Conservation (phyloP, 2,113 vertebrate species). For the Dendropsophus ebraccatus region DNA sequence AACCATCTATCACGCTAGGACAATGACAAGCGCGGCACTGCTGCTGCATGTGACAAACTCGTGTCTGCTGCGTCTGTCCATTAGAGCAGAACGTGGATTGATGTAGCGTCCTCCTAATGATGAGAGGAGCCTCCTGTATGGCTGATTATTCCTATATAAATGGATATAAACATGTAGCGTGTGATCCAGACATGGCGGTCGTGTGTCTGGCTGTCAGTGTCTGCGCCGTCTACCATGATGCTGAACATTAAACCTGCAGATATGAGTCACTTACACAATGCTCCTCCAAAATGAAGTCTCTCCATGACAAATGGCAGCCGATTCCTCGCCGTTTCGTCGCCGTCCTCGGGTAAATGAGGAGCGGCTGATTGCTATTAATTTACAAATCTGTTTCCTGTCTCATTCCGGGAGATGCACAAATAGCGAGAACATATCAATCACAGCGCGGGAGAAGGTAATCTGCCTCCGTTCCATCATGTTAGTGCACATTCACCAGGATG, state of each 20-base stretch:
- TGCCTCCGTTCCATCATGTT: slow-evolving; percentile 21
- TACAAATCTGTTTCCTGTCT: slow-evolving; percentile 37
- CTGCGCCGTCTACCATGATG: background rate
- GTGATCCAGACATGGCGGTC: background rate
- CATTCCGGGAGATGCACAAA: slow-evolving; percentile 35
- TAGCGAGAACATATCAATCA: slow-evolving; percentile 49
- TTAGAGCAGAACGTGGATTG: background rate
- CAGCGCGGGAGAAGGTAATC: background rate
- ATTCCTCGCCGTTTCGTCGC: slow-evolving; percentile 3
- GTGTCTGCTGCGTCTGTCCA: background rate
- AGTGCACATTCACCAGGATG: slow-evolving; percentile 30
- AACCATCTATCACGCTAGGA: background rate
- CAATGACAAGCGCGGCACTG: too few species aligned
- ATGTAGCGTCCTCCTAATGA: background rate
- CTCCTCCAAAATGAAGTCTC: slow-evolving; percentile 14
- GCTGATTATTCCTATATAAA: background rate
- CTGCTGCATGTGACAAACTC: background rate
- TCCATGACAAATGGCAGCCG: slow-evolving; percentile 31
- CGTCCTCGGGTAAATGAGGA: slow-evolving; percentile 7
- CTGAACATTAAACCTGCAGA: slow-evolving; percentile 8
- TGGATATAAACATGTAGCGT: background rate
- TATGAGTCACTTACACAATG: background rate
- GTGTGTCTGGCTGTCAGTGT: background rate
- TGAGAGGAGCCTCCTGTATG: background rate
- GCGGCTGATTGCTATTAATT: slow-evolving; percentile 48